Evolutionary conservation across 2,888 invertebrate genomes (phyloP).

Genomic region (Drosophila limbata): DNA sequence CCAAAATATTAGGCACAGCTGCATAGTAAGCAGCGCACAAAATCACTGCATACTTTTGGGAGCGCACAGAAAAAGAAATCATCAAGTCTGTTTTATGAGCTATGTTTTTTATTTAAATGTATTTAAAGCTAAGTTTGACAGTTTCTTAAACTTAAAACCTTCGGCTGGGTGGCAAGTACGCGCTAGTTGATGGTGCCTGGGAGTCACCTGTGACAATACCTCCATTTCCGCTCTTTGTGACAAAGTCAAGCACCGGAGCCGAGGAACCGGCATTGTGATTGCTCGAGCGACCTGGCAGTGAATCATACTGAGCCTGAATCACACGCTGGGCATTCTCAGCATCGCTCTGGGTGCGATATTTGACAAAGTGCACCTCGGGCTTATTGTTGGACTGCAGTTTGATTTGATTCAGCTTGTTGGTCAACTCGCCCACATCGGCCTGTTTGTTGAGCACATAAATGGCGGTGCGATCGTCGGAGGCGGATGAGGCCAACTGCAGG

Average conservation of each 20-base stretch:
- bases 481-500: conserved; percentile 75
- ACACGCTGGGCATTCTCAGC: conserved; percentile 81
- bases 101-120: conserved; percentile 40
- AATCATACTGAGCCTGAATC: conserved; percentile 82
- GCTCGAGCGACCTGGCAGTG: conserved; percentile 71
- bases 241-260: conserved; percentile 78
- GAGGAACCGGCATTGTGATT: conserved; percentile 71
- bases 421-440: conserved; percentile 75
- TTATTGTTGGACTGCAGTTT: conserved; percentile 65
- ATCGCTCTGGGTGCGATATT: conserved; percentile 82
- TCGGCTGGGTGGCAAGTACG: conserved; percentile 75
- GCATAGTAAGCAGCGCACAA: not conserved
- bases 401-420: conserved; percentile 72
- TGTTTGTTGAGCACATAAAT: conserved; percentile 82
- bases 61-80: not conserved
- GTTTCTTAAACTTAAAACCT: conserved; percentile 59
- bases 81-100: conserved; percentile 4
- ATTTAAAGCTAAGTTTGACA: conserved; percentile 24
- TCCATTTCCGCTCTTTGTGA: conserved; percentile 48
- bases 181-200: conserved; percentile 52
- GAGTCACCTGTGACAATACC: conserved; percentile 27
- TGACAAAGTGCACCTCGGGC: conserved; percentile 83
- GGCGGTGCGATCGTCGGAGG: conserved; percentile 80
- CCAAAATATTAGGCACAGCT: conserved; percentile 8
- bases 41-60: conserved; percentile 39